Percentiles rank a stretch among this genome's conserved stretches.
phyloP scores from a whole-genome alignment of 2,888 invertebrate species.

The Cephus sareptanus region DNA sequence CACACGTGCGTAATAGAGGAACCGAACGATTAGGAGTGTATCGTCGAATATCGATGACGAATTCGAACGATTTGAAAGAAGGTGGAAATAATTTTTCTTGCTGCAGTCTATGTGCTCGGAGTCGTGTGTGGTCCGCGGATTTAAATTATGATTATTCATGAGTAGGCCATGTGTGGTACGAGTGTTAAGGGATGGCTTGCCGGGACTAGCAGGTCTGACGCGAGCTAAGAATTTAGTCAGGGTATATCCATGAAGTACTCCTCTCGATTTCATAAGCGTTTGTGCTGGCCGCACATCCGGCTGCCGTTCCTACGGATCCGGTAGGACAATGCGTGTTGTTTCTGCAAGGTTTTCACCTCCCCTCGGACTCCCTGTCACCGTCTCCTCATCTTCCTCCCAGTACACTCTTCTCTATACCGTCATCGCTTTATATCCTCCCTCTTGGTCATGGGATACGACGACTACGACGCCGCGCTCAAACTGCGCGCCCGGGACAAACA shows the following conservation, averaged over 20 bases:
- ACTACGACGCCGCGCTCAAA: neutral
- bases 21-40: neutral
- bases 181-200: conserved; percentile 1
- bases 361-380: conserved; percentile 24
- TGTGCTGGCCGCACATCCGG: conserved; percentile 50
- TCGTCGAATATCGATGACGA: neutral
- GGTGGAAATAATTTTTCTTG: neutral
- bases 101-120: neutral
- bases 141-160: conserved; percentile 42
- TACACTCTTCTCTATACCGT: conserved; percentile 5
- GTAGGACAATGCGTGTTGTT: conserved; percentile 43
- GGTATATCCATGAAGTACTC: neutral
- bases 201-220: neutral
- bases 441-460: neutral
- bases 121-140: conserved; percentile 4
- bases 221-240: neutral
- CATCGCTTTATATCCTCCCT: conserved; percentile 1
- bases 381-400: conserved; percentile 7
- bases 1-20: neutral
- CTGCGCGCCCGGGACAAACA: conserved; percentile 46
- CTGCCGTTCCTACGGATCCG: conserved; percentile 42
- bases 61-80: neutral
- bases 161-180: conserved; percentile 17
- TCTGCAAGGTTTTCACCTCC: conserved; percentile 1
- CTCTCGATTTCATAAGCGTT: conserved; percentile 22